These are phyloP conservation scores for Oryctes rhinoceros DNA, from an alignment of 1,140 invertebrate genomes.

Conservation along the genomic window DNA sequence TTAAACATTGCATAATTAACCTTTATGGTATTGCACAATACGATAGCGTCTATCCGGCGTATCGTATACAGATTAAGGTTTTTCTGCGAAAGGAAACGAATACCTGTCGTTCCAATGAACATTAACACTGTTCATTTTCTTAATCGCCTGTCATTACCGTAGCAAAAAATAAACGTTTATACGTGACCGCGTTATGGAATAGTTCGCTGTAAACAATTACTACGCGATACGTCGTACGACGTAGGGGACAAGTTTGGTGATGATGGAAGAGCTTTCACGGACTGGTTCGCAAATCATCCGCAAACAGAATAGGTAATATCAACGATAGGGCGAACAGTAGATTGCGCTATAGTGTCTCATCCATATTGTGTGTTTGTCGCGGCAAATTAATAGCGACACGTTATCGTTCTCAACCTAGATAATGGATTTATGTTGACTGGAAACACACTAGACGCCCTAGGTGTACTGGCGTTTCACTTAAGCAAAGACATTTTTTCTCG, in stretches of 20 bases:
- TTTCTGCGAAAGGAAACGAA: no score
- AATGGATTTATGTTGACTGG: neutral
- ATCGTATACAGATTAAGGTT: no score
- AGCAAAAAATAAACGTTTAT: neutral
- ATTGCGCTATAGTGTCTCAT: neutral
- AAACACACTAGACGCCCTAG: neutral
- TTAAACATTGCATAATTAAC: no score
- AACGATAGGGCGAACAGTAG: neutral
- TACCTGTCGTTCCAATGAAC: no score
- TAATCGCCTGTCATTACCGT: neutral
- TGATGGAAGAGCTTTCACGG: slow-evolving; percentile 12
- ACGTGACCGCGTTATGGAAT: neutral
- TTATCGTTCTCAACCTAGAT: neutral
- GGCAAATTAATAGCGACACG: neutral
- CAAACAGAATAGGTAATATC: slow-evolving; percentile 6
- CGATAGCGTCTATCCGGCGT: no score
- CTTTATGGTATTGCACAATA: no score
- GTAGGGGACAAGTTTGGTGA: neutral
- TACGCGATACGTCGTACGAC: neutral
- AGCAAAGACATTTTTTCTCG: no score
- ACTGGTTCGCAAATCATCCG: neutral
- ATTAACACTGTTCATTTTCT: neutral
- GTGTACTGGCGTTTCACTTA: no score
- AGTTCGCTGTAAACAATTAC: neutral
- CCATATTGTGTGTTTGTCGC: slow-evolving; percentile 2